These are phyloP conservation scores for Rhamphomyia laevipes DNA, from an alignment of 2,888 invertebrate genomes.

Conservation along the genomic window DNA sequence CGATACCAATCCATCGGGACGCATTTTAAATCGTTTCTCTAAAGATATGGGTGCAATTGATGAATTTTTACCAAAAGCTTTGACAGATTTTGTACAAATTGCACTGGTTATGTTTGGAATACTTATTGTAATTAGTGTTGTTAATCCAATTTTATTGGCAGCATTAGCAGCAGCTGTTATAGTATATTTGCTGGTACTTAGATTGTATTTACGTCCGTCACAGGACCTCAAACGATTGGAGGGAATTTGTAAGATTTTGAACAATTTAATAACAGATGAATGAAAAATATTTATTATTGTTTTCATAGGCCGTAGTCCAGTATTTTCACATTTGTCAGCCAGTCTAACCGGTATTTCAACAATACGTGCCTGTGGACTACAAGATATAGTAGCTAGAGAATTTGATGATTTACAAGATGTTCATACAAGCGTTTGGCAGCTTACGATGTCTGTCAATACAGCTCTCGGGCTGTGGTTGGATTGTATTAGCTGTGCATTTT, in stretches of 20 bases:
- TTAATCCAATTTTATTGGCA: slow-evolving; percentile 55
- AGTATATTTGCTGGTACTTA: slow-evolving; percentile 50
- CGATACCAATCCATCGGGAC: slow-evolving; percentile 68
- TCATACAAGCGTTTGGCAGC: slow-evolving; percentile 36
- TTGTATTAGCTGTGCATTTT: slow-evolving; percentile 52
- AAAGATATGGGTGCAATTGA: slow-evolving; percentile 59
- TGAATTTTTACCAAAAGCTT: slow-evolving; percentile 42
- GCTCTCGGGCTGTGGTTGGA: slow-evolving; percentile 70
- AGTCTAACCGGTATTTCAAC: slow-evolving; percentile 76
- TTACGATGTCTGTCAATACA: slow-evolving; percentile 32
- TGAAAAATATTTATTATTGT: not conserved
- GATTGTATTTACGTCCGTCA: slow-evolving; percentile 59
- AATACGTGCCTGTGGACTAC: slow-evolving; percentile 66
- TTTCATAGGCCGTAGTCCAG: slow-evolving; percentile 63
- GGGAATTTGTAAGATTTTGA: slow-evolving; percentile 47
- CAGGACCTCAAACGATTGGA: slow-evolving; percentile 63
- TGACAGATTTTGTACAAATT: slow-evolving; percentile 44
- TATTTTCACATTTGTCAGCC: slow-evolving; percentile 83
- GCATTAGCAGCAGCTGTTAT: slow-evolving; percentile 53
- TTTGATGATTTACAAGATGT: slow-evolving; percentile 60
- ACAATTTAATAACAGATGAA: not conserved
- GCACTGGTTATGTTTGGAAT: slow-evolving; percentile 57
- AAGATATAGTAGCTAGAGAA: slow-evolving; percentile 58
- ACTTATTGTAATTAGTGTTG: slow-evolving; percentile 55
- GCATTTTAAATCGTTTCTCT: slow-evolving; percentile 63